A percentile compares a stretch with the other conserved stretches of the same genome.
phyloP scores from a whole-genome alignment of 2,113 vertebrate species.

The Fukomys damarensis region DNA sequence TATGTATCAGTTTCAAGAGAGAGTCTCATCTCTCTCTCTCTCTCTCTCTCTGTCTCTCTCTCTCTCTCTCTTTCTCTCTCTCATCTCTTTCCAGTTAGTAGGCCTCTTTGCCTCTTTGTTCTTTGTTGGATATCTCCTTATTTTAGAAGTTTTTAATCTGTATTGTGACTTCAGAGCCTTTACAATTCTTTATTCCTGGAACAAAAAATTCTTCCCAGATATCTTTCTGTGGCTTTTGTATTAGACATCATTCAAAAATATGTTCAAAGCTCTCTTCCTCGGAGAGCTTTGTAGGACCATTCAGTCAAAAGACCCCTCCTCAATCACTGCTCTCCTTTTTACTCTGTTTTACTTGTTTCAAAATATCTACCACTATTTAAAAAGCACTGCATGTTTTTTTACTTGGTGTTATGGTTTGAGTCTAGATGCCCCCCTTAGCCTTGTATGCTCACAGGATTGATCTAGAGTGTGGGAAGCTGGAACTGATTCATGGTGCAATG shows the following conservation, averaged over 20 bases:
- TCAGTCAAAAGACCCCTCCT: background rate
- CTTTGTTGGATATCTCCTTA: background rate
- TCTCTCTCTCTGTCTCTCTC: background rate
- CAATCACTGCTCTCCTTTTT: background rate
- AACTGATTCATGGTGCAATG: no score
- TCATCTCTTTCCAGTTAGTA: background rate
- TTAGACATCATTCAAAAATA: conserved; percentile 28
- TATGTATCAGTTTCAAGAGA: background rate
- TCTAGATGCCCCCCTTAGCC: no score
- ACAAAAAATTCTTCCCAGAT: background rate
- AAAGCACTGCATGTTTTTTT: background rate
- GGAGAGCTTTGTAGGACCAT: background rate
- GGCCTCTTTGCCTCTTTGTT: background rate
- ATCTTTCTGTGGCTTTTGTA: background rate
- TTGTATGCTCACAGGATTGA: no score
- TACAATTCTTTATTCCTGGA: background rate
- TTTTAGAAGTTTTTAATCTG: background rate
- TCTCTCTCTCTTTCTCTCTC: background rate
- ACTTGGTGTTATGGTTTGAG: no score
- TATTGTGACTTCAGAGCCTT: background rate
- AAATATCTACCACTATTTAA: background rate
- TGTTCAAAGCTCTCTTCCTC: background rate
- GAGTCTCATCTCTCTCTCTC: background rate
- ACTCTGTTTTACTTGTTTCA: background rate
- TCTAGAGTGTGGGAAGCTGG: no score